Base-by-base conservation (phyloP, 1,140 invertebrate species). In the Drosophila busckii region DNA sequence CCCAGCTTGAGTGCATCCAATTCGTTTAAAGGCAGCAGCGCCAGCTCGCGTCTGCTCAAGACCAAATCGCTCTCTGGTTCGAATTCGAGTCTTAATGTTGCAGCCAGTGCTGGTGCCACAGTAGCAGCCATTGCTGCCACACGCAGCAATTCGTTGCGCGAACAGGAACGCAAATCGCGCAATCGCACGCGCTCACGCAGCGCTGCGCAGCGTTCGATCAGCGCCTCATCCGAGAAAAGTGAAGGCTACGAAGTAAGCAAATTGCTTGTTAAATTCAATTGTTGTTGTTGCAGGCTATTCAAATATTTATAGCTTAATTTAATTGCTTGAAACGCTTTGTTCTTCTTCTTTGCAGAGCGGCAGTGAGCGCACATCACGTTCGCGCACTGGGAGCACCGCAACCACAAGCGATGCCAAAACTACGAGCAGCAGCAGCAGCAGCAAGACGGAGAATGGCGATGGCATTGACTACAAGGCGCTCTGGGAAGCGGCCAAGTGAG, bases 391-490 rank as follows among this genome's bases (percentile, higher is more conserved):
- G 13, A 88, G 89, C 69, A 88, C 91, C 59, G 90, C 90, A 23
- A 62, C 88, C 53, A 87, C 87, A 20, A 89, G 88, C 70, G 56
- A 52, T 32, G 65, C 66, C 58, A 86, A 88, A 34, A 85, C 84
- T 17, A 61, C 70, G 15, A 80, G n/a, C 29, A 46, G 29, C 29
- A 53, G 48, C 58, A 67, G 49, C 37, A 53, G 44, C 32, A 85
- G 88, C 22, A 89, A 89, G 49, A 89, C 90, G 31, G 92, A 92
- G 88, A 94, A 95, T 73, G 93, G 93, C 17, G 93, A 94, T 85
- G 89, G 93, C 48, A 87, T 87, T 45, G 94, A 96, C 87, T 96
- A 96, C 87, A 96, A 96, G 85, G 94, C 93, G 68, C 87, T 94
- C 42, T 94, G 93, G 83, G 93, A 94, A 87, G 91, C 92, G 85